Evolutionary conservation across 2,113 vertebrate species (phyloP).

Genomic region (Ascaphus truei): DNA sequence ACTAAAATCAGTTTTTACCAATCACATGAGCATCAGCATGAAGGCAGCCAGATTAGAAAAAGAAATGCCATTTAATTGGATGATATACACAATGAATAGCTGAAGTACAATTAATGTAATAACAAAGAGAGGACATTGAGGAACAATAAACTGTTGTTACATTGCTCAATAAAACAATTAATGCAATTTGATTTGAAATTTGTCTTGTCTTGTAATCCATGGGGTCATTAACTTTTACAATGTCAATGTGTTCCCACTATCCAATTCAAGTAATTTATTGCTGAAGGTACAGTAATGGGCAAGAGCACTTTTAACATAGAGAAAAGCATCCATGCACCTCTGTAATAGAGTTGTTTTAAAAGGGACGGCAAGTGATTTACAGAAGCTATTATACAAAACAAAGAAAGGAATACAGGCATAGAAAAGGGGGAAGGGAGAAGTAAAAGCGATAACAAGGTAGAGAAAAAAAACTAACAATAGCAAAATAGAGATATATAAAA

Average conservation of each 20-base stretch:
- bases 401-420: background rate
- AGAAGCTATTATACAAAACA: conserved; percentile 2
- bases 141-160: conserved; percentile 45
- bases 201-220: conserved; percentile 51
- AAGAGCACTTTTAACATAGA: conserved; percentile 39
- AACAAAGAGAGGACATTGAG: conserved; percentile 39
- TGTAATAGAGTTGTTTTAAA: conserved; percentile 35
- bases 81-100: conserved; percentile 38
- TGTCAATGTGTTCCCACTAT: conserved; percentile 45
- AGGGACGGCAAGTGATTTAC: conserved; percentile 22
- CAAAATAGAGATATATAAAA: background rate
- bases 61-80: conserved; percentile 35
- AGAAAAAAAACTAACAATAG: background rate
- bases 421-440: background rate
- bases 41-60: conserved; percentile 31
- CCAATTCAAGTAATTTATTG: conserved; percentile 47
- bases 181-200: conserved; percentile 56
- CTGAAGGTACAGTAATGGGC: conserved; percentile 47
- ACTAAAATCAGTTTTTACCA: background rate
- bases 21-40: background rate
- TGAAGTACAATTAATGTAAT: conserved; percentile 39
- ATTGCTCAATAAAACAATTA: conserved; percentile 55
- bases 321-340: conserved; percentile 39
- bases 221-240: conserved; percentile 60
- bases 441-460: background rate